phyloP scores from a whole-genome alignment of 1,140 invertebrate genomes.

The Lamellibrachia luymesi region DNA sequence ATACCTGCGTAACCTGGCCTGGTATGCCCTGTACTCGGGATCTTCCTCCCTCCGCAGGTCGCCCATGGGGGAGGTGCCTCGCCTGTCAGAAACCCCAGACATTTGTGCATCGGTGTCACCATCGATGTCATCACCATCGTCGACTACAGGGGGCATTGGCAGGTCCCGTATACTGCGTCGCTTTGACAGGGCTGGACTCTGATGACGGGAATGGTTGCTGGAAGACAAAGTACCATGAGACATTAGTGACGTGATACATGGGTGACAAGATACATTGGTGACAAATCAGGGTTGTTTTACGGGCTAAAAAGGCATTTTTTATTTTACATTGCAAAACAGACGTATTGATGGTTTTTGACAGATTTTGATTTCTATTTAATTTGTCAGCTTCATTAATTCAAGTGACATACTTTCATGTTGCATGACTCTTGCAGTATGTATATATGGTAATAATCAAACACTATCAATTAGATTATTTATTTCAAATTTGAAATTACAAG shows the following conservation, averaged over 20 bases:
- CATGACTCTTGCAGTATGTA: too few species aligned
- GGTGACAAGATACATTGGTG: too few species aligned
- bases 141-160: constrained; percentile 48
- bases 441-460: too few species aligned
- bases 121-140: background rate
- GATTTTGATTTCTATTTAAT: background rate
- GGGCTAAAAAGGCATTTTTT: too few species aligned
- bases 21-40: background rate
- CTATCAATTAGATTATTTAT: too few species aligned
- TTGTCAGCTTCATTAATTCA: background rate
- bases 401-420: too few species aligned
- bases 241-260: background rate
- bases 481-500: too few species aligned
- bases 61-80: background rate
- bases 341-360: background rate
- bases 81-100: background rate
- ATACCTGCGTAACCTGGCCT: background rate
- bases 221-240: background rate
- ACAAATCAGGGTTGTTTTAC: too few species aligned
- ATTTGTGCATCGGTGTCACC: background rate
- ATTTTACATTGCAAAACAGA: background rate
- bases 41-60: background rate
- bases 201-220: constrained; percentile 12
- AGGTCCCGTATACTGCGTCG: constrained; percentile 46
- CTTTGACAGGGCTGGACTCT: constrained; percentile 6